These are phyloP conservation scores for Probaryconus sp. DNA, from an alignment of 1,140 invertebrate species.

Conservation along the genomic window DNA sequence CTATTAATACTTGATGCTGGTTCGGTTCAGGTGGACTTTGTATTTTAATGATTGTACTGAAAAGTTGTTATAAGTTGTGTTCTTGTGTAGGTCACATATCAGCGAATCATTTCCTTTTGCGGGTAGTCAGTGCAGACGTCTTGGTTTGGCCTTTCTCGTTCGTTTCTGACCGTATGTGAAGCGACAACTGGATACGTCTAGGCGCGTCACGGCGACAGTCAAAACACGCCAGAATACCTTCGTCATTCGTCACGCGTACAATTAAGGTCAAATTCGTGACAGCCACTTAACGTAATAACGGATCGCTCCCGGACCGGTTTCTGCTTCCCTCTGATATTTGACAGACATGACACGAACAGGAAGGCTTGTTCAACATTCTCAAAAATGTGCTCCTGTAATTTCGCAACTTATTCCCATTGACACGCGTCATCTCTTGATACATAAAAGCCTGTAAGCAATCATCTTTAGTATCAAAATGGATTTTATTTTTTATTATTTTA, in stretches of 20 bases:
- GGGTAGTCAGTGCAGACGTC: too few relatives aligned
- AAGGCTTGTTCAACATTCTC: constrained; percentile 9
- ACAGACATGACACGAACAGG: constrained; percentile 34
- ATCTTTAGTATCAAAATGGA: too few relatives aligned
- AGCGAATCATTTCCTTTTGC: too few relatives aligned
- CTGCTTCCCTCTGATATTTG: constrained; percentile 62
- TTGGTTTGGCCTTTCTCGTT: not conserved
- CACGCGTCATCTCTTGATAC: not conserved
- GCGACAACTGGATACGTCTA: constrained; percentile 22
- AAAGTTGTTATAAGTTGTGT: too few relatives aligned
- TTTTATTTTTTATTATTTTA: too few relatives aligned
- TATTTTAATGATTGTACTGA: too few relatives aligned
- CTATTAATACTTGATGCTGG: too few relatives aligned
- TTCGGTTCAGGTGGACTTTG: too few relatives aligned
- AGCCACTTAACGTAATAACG: constrained; percentile 73
- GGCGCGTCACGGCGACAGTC: constrained; percentile 50
- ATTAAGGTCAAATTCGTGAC: constrained; percentile 74
- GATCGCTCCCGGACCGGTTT: constrained; percentile 64
- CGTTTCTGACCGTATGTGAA: constrained; percentile 4
- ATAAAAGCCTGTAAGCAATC: too few relatives aligned
- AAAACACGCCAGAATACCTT: constrained; percentile 57
- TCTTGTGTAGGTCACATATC: too few relatives aligned
- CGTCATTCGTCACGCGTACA: constrained; percentile 70
- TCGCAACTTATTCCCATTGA: constrained; percentile 1
- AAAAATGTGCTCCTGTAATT: constrained; percentile 7